Base-by-base conservation (phyloP, 2,888 invertebrate genomes). In the Pediacus dermestoides region DNA sequence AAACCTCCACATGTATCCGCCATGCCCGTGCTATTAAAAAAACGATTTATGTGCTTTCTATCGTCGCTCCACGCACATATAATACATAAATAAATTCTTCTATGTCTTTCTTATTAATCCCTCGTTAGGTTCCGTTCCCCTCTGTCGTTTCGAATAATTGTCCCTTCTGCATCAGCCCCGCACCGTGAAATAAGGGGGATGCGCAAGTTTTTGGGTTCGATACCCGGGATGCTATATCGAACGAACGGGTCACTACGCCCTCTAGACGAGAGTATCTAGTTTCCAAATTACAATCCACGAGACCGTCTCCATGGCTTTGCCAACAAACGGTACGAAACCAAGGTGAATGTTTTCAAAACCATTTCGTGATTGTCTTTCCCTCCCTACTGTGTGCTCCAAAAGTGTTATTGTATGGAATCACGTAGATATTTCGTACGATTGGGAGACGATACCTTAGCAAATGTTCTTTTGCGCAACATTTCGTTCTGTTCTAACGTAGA, bases 191-290 rank as follows among this genome's bases (percentile, higher is more conserved):
- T n/a, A 30, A 12, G 18, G 22, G 39, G 44, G 44, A 44, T 44
- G 44, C 48, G 48, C 44, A 45, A 39, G 34, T 35, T 39, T 42
- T 42, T 30, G 44, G 46, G 49, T 50, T 50, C 50, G 50, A 50
- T 45, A 50, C 47, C 50, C 50, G 50, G 47, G 40, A 41, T 37
- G 45, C 45, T 45, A 47, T 50, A 50, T 50, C 43, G 50, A 50
- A 50, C 44, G 50, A 46, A 47, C 50, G 50, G 47, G 47, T 50
- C 44, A 47, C 44, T 47, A 46, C 47, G 50, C 50, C 50, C 46
- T 47, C 44, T 40, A 30, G 40, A 42, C 42, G 42, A 21, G n/a
- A n/a, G 31, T 28, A 28, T 35, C 42, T 37, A 37, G 39, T 47
- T 47, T 37, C 48, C 38, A 43, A 48, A 45, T 43, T 41, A 32